Evolutionary conservation across 2,113 vertebrate genomes (phyloP).

Genomic region (Orthonyx spaldingii): DNA sequence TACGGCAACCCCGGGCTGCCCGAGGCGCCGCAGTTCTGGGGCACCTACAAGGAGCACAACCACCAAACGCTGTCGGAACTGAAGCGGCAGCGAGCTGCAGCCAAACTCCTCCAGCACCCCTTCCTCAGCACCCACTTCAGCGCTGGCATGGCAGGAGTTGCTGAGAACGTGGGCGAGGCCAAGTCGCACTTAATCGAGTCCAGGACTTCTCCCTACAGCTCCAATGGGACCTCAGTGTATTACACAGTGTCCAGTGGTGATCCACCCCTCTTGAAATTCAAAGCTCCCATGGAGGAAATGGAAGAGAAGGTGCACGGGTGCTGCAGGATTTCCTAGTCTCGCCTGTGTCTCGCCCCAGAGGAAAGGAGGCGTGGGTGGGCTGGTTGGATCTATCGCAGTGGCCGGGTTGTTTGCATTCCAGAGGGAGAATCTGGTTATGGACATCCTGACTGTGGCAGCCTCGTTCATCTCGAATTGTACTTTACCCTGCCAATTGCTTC

Average conservation of each 20-base stretch:
- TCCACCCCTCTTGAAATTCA: slow-evolving; percentile 90
- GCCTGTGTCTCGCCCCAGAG: not conserved
- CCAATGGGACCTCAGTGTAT: slow-evolving; percentile 88
- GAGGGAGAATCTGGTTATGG: not conserved
- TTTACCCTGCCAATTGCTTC: slow-evolving; percentile 20
- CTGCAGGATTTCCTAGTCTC: slow-evolving; percentile 88
- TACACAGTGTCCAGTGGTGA: slow-evolving; percentile 93
- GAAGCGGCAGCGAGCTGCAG: slow-evolving; percentile 89
- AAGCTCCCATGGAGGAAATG: slow-evolving; percentile 90
- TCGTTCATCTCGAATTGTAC: not conserved
- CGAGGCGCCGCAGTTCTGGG: slow-evolving; percentile 68
- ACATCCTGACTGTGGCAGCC: not conserved
- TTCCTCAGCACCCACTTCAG: slow-evolving; percentile 87
- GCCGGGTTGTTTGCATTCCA: slow-evolving; percentile 8
- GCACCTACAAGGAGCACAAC: slow-evolving; percentile 77
- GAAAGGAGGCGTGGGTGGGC: not conserved
- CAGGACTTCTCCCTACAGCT: slow-evolving; percentile 85
- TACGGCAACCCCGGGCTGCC: slow-evolving; percentile 48
- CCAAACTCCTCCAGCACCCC: slow-evolving; percentile 87
- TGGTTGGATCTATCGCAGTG: not conserved
- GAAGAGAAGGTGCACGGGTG: slow-evolving; percentile 84
- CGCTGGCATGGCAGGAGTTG: slow-evolving; percentile 70
- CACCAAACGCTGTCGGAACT: slow-evolving; percentile 92
- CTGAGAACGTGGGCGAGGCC: slow-evolving; percentile 71
- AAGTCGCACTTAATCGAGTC: slow-evolving; percentile 81